Evolutionary conservation across 1,140 invertebrate species (phyloP), one percentile per base, ranked within the genome.

Genomic region (Drosophila truncata): DNA sequence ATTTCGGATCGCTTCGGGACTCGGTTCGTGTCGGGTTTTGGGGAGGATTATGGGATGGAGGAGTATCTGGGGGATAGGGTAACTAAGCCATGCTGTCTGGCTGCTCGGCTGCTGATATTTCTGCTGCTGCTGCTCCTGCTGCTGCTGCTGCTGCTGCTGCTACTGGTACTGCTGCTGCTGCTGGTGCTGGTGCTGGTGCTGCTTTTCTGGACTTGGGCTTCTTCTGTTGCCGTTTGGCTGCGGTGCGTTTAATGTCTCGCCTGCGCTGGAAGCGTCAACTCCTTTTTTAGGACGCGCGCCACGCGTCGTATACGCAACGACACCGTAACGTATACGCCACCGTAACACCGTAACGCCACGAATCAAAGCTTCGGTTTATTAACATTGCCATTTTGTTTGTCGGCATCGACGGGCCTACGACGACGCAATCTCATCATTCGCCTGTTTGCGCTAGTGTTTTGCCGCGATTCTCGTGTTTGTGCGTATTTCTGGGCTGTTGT

Each of bases 211-310:
- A 63, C 69, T 64, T 75, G 60, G 79, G 83, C 67, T 88, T 88
- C 84, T 90, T 90, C 67, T 88, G 80, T 74, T 90, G 84, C 66
- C 87, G 61, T 80, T 88, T 88, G 82, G 77, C 70, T 84, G 73
- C 83, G 85, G 85, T 82, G 80, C 72, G 80, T 88, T 88, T 72
- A 88, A 88, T 88, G 81, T 90, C 72, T 88, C 80, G 85, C 58
- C 85, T 88, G 80, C 85, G 62, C 78, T 88, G 77, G 78, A 78
- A 78, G 85, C 85, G 85, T 88, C 69, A 90, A 88, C 85, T 88
- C 80, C 85, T 50, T 73, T 58, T 78, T 65, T 64, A 39, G 64
- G 65, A 67, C 84, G 80, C 84, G 80, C 84, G 69, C 80, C 55
- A 69, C 77, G 58, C 77, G 71, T 67, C 72, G 55, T 57, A 50